Base-by-base conservation (phyloP, 2,888 invertebrate genomes). In the Zonitis immaculata region DNA sequence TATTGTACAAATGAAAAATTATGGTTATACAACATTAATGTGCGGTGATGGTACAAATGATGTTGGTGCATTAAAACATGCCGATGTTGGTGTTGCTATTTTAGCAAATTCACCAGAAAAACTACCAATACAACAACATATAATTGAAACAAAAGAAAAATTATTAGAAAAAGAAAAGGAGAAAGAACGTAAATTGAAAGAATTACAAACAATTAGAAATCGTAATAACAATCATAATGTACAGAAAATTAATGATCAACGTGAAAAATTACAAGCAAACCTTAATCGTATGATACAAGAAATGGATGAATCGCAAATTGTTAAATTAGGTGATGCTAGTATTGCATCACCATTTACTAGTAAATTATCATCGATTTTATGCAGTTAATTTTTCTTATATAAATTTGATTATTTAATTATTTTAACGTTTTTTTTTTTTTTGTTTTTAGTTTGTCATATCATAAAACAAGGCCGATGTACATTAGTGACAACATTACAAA, bases 1-100 rank as follows among this genome's bases (percentile, higher is more conserved):
- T 2, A 88, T 99, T 42, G 90, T 93, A 7, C 86, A 89, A 4
- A 77, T 99, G 48, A 97, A 95, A 73, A 82, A 85, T 26, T 78
- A 91, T 9, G 99, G 99, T 4, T 93, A 85, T 69, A 84, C 85
- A 3, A 95, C 97, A 0, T 79, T 99, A 2, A 99, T 99, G 99
- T 99, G 99, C 72, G 99, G 99, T 1, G 99, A 99, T 78, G 99
- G 99, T 49, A 99, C 99, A 1, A 99, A 99, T 74, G 99, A 99
- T 77, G 99, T 99, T 9, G 99, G 99, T 14, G 96, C 96, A 4
- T 78, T 99, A 46, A 99, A 99, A 77, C 99, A 99, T 77, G 96
- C 99, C 27, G 89, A 99, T 77, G 96, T 85, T n/a, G 95, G 95
- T 44, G 95, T 95, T 14, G 95, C 95, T 0, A 87, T 95, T 66